These are phyloP conservation scores for Mastomys natalensis DNA, from an alignment of 2,113 vertebrate genomes.

Conservation along the genomic window DNA sequence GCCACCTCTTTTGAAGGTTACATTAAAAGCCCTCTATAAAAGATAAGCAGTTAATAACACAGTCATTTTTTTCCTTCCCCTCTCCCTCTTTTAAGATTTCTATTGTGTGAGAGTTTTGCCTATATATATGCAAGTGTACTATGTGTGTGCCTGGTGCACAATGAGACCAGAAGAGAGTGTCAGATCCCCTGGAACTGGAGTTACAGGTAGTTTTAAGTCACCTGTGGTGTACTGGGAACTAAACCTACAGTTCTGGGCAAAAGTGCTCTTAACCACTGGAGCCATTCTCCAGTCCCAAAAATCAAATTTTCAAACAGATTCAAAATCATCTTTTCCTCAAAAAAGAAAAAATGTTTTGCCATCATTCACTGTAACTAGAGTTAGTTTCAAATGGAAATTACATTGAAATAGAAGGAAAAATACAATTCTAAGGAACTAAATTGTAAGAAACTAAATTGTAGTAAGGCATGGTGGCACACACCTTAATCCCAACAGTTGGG, in stretches of 20 bases:
- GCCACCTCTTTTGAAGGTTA: conserved; percentile 37
- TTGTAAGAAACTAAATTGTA: background rate
- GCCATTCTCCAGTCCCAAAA: background rate
- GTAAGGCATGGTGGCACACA: background rate
- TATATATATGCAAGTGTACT: too few relatives aligned
- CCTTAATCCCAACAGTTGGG: background rate
- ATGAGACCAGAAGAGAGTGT: background rate
- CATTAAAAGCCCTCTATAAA: conserved; percentile 32
- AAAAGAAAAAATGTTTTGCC: conserved; percentile 8
- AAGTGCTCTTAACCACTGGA: background rate
- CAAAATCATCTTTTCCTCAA: background rate
- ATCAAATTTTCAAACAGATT: conserved; percentile 15
- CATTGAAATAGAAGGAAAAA: conserved; percentile 40
- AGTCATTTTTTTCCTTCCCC: background rate
- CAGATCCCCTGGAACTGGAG: background rate
- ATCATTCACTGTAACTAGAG: background rate
- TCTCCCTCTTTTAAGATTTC: background rate
- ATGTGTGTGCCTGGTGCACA: background rate
- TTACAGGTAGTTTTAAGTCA: background rate
- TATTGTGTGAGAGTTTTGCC: background rate
- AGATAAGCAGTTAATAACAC: conserved; percentile 28
- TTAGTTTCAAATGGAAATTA: conserved; percentile 52
- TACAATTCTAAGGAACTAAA: conserved; percentile 16
- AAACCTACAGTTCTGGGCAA: background rate
- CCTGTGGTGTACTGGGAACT: background rate